These are phyloP conservation scores for Gymnobelideus leadbeateri DNA, from an alignment of 2,113 vertebrate species.

Conservation along the genomic window DNA sequence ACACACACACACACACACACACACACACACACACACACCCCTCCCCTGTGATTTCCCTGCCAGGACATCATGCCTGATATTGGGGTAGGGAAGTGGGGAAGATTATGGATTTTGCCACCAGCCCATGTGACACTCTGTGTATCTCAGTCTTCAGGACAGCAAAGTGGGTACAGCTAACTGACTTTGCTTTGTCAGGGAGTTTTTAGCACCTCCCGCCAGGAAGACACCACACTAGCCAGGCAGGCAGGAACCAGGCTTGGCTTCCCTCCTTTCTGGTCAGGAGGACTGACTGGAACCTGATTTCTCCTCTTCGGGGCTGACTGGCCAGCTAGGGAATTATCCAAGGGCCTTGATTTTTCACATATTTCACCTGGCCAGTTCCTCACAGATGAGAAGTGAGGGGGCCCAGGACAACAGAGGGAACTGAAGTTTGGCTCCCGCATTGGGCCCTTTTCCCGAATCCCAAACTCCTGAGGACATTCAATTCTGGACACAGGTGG, in stretches of 20 bases:
- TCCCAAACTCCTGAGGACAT: not conserved
- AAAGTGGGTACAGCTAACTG: not conserved
- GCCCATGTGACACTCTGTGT: slow-evolving; percentile 20
- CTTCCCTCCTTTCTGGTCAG: slow-evolving; percentile 16
- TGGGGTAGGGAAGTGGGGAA: slow-evolving; percentile 53
- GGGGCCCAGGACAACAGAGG: not conserved
- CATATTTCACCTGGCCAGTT: not conserved
- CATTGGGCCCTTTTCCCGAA: not conserved
- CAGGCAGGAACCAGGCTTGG: not conserved
- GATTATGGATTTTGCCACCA: slow-evolving; percentile 54
- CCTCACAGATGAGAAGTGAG: not conserved
- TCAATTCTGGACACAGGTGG: not conserved
- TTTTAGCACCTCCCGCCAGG: slow-evolving; percentile 23
- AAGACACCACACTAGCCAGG: not conserved
- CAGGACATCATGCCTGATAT: slow-evolving; percentile 64
- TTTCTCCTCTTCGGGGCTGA: slow-evolving; percentile 53
- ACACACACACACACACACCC: slow-evolving; percentile 31
- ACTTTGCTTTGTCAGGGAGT: not conserved
- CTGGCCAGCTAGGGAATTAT: not conserved
- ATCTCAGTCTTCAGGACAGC: slow-evolving; percentile 16
- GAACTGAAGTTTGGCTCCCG: not conserved
- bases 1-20: slow-evolving; percentile 48
- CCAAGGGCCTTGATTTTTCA: not conserved
- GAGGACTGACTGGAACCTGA: slow-evolving; percentile 47
- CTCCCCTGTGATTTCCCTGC: slow-evolving; percentile 65